These are phyloP conservation scores for Tolypeutes matacus DNA, from an alignment of 2,797 vertebrate genomes.

Conservation along the genomic window DNA sequence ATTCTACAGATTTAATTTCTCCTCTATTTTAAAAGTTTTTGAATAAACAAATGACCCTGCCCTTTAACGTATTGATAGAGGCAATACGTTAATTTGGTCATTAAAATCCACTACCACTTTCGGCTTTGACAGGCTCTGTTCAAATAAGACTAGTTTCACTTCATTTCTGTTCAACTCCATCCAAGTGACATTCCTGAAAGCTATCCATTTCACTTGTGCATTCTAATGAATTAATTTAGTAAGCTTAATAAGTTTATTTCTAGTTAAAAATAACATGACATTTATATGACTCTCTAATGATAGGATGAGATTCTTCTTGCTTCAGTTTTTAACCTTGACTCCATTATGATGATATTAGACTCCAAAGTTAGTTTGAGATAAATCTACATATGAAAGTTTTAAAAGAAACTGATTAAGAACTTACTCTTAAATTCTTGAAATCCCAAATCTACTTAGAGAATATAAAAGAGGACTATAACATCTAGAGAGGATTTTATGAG, in stretches of 20 bases:
- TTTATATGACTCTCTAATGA: background rate
- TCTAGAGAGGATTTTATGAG: constrained; percentile 29
- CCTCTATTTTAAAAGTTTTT: background rate
- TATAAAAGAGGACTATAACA: background rate
- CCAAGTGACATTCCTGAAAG: constrained; percentile 23
- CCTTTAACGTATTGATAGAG: background rate
- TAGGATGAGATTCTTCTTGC: background rate
- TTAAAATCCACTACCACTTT: background rate
- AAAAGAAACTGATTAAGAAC: background rate
- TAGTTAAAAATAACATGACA: background rate
- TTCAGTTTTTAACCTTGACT: constrained; percentile 19
- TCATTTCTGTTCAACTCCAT: constrained; percentile 45
- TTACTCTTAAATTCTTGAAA: background rate
- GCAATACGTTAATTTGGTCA: background rate
- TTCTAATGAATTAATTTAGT: constrained; percentile 48
- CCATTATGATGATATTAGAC: background rate
- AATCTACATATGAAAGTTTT: background rate
- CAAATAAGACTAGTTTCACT: constrained; percentile 47
- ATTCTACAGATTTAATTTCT: background rate
- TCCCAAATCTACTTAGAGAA: background rate
- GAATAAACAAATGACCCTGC: background rate
- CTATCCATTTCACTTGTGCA: background rate
- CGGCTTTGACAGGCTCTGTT: background rate
- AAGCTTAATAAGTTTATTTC: constrained; percentile 20
- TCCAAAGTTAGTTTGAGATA: background rate